phyloP scores from a whole-genome alignment of 1,140 invertebrate species.

The Ganaspis sp. region DNA sequence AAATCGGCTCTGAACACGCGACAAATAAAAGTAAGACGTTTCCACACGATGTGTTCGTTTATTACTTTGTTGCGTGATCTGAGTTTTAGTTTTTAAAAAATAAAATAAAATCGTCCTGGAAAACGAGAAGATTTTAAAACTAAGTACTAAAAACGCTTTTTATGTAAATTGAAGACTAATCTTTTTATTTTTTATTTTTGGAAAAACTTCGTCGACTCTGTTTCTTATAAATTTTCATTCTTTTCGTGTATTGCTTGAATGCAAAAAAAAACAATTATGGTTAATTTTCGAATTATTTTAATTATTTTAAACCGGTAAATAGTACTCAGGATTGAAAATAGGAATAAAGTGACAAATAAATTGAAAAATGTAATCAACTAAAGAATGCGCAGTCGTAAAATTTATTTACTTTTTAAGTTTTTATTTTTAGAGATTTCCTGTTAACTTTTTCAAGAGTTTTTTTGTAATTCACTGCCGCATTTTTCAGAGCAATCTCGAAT shows the following conservation, averaged over 20 bases:
- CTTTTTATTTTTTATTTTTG: too few relatives aligned
- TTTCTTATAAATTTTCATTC: too few relatives aligned
- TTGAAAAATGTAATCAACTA: too few relatives aligned
- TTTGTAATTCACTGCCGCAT: not conserved
- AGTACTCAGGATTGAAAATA: too few relatives aligned
- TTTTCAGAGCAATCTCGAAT: not conserved
- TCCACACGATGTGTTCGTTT: constrained; percentile 25
- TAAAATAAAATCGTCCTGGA: not conserved
- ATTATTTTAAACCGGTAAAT: too few relatives aligned
- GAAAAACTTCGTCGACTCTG: too few relatives aligned
- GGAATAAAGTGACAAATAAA: too few relatives aligned
- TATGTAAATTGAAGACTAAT: not conserved
- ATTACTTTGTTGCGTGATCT: constrained; percentile 25
- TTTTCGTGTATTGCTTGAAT: too few relatives aligned
- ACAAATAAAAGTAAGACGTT: constrained; percentile 23
- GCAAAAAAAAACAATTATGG: too few relatives aligned
- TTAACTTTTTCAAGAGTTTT: not conserved
- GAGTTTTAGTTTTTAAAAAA: not conserved
- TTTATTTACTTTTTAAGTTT: not conserved
- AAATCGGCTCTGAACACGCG: constrained; percentile 20
- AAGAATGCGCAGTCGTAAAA: not conserved
- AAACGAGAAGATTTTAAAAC: not conserved
- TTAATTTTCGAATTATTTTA: too few relatives aligned
- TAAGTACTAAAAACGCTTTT: not conserved
- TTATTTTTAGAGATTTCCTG: not conserved